Evolutionary conservation across 2,888 invertebrate species (phyloP).

Genomic region (Megalurothrips usitatus): DNA sequence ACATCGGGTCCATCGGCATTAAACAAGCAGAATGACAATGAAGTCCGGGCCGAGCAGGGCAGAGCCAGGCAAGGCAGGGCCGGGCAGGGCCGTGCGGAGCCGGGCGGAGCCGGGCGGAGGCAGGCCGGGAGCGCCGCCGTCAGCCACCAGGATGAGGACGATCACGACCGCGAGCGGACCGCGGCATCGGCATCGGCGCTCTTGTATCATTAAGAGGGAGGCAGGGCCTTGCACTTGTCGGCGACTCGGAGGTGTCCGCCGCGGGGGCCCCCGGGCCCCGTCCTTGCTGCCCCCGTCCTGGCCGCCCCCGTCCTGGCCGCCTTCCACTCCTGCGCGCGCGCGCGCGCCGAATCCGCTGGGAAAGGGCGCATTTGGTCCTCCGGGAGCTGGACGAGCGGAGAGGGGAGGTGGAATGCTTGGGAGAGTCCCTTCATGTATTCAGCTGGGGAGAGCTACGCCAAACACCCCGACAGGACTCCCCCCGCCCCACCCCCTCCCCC

Average conservation of each 20-base stretch:
- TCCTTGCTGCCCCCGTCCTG: too few species aligned
- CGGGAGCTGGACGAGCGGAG: not conserved
- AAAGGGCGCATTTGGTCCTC: slow-evolving; percentile 20
- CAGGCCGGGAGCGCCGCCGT: not conserved
- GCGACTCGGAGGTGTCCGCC: too few species aligned
- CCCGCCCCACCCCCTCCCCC: not conserved
- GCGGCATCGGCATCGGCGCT: not conserved
- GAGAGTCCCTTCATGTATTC: slow-evolving; percentile 24
- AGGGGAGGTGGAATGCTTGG: not conserved
- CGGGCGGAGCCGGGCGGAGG: not conserved
- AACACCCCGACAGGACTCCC: not conserved
- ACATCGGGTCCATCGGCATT: slow-evolving; percentile 24
- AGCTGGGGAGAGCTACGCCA: slow-evolving; percentile 23
- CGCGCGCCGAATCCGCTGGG: not conserved
- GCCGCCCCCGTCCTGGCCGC: not conserved
- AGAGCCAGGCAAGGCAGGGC: too few species aligned
- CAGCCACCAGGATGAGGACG: not conserved
- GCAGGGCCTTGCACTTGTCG: too few species aligned
- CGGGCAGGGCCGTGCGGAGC: not conserved
- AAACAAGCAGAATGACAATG: slow-evolving; percentile 26
- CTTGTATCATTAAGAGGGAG: too few species aligned
- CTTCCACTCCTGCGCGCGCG: not conserved
- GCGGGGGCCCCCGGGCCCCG: too few species aligned
- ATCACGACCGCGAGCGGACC: not conserved
- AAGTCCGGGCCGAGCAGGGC: not conserved